phyloP scores from a whole-genome alignment of 2,113 vertebrate species.

The cat (Felis catus) region F.catus_Fca126_mat1.0 CM031413.1:2515501-2516000 shows the following conservation, averaged over 20 bases:
- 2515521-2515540: not conserved
- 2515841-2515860: not conserved
- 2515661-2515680: not conserved
- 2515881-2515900: not conserved
- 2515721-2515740: not conserved
- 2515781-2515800: slow-evolving; percentile 5
- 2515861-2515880: not conserved
- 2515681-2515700: not conserved
- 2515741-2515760: not conserved
- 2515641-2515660: not conserved
- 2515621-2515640: not conserved
- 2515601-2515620: not conserved
- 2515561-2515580: not conserved
- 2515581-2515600: not conserved
- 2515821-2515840: not conserved
- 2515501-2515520: not conserved
- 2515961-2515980: not conserved
- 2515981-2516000: not conserved
- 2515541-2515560: not conserved
- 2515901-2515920: not conserved
- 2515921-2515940: not conserved
- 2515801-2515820: not conserved
- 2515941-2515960: not conserved
- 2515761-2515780: not conserved
- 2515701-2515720: not conserved